A percentile compares a stretch with the other conserved stretches of the same genome.
Conservation (phyloP, 2,888 invertebrate species). For the Strigamia transsilvanica region DNA sequence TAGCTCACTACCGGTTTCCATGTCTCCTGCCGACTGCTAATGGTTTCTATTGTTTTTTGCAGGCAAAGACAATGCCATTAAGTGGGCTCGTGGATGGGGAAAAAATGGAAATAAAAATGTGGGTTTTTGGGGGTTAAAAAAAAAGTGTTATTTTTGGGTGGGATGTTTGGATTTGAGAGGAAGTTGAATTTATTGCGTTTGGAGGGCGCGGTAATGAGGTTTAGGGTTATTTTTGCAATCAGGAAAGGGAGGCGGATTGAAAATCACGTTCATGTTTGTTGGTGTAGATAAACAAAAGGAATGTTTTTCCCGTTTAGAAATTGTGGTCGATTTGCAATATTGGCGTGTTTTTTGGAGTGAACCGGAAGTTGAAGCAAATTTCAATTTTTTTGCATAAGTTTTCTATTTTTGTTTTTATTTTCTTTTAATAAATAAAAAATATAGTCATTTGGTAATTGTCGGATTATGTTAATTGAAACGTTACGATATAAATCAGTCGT, state of each 20-base stretch:
- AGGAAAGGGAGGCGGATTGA: neutral
- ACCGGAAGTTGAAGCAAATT: no score
- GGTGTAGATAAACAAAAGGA: neutral
- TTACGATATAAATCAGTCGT: neutral
- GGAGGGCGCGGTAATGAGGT: neutral
- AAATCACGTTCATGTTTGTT: no score
- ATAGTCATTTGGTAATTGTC: neutral
- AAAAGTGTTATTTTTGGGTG: neutral
- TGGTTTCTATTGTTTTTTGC: slow-evolving; percentile 17
- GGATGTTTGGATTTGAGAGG: no score
- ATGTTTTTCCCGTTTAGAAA: neutral
- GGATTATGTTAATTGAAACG: neutral
- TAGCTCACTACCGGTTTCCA: slow-evolving; percentile 33
- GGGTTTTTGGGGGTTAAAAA: neutral
- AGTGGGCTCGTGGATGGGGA: neutral
- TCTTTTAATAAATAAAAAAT: no score
- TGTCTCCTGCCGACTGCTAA: slow-evolving; percentile 41
- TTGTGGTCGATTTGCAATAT: neutral
- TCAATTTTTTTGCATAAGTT: no score
- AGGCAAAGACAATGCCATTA: neutral
- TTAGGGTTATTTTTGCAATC: neutral
- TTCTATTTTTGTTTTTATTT: neutral
- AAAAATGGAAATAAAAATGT: neutral
- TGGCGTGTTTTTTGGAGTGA: neutral
- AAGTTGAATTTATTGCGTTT: neutral